These are phyloP conservation scores for Lasioglossum morio DNA, from an alignment of 2,888 invertebrate genomes.

Conservation along the genomic window DNA sequence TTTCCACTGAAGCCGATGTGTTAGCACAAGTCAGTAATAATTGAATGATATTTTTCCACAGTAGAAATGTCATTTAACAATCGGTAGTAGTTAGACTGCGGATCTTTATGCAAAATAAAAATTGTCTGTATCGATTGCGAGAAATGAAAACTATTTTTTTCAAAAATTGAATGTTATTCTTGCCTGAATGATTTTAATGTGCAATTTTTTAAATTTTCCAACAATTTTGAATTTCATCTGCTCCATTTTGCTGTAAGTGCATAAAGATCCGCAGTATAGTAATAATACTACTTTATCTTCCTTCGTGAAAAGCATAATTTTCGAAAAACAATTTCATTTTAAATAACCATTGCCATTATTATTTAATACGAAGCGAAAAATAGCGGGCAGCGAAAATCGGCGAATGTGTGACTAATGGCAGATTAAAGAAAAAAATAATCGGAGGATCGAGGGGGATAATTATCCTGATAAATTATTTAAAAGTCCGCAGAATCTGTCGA, in stretches of 20 bases:
- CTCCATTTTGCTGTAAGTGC: no score
- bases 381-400: neutral
- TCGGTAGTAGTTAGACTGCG: neutral
- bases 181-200: no score
- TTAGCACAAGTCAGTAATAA: no score
- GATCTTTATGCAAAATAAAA: no score
- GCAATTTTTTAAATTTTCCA: no score
- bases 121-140: no score
- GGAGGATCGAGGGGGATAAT: neutral
- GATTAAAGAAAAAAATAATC: neutral
- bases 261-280: no score
- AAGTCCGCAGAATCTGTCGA: neutral
- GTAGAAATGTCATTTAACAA: neutral
- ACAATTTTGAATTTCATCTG: no score
- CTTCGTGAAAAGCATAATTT: neutral
- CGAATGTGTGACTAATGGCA: neutral
- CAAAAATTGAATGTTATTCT: no score
- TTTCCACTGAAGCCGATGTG: no score
- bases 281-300: neutral
- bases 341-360: neutral
- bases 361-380: neutral
- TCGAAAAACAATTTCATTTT: neutral
- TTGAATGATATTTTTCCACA: no score
- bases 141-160: no score
- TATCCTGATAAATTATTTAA: neutral